A percentile compares a stretch with the other conserved stretches of the same genome.
These are phyloP conservation scores for Limnephilus lunatus DNA, from an alignment of 2,888 invertebrate species.

Conservation along the genomic window DNA sequence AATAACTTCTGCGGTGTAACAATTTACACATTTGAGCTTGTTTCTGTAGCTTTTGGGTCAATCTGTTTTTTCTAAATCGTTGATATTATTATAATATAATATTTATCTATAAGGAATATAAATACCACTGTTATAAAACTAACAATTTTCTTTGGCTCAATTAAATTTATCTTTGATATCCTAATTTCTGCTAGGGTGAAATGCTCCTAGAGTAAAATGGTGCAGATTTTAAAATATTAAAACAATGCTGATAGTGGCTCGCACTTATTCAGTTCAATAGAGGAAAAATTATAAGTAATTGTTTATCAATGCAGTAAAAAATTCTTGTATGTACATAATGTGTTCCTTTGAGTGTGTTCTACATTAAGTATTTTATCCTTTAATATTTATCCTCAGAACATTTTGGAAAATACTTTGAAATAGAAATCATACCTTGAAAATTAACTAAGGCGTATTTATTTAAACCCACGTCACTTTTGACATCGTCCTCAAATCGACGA, in stretches of 20 bases:
- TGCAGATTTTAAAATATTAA: background rate
- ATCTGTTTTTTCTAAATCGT: background rate
- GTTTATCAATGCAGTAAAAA: background rate
- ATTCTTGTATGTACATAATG: background rate
- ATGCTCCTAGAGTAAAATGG: background rate
- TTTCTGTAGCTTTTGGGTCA: background rate
- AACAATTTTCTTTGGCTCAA: slow-evolving; percentile 19
- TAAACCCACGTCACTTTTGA: no score
- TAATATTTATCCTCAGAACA: background rate
- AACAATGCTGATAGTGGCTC: background rate
- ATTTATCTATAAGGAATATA: slow-evolving; percentile 30
- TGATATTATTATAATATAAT: background rate
- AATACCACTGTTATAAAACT: slow-evolving; percentile 37
- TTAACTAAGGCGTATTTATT: no score
- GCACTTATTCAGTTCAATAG: background rate
- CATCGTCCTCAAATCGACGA: no score
- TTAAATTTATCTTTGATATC: background rate
- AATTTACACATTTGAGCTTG: background rate
- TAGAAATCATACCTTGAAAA: no score
- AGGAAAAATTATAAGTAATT: background rate
- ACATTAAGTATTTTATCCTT: background rate
- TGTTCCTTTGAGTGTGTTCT: background rate
- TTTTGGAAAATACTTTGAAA: no score
- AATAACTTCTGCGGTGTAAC: background rate
- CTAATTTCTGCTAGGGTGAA: background rate